Percentiles rank a stretch among this genome's conserved stretches.
These are phyloP conservation scores for Eupithecia inturbata DNA, from an alignment of 2,888 invertebrate genomes.

Conservation along the genomic window DNA sequence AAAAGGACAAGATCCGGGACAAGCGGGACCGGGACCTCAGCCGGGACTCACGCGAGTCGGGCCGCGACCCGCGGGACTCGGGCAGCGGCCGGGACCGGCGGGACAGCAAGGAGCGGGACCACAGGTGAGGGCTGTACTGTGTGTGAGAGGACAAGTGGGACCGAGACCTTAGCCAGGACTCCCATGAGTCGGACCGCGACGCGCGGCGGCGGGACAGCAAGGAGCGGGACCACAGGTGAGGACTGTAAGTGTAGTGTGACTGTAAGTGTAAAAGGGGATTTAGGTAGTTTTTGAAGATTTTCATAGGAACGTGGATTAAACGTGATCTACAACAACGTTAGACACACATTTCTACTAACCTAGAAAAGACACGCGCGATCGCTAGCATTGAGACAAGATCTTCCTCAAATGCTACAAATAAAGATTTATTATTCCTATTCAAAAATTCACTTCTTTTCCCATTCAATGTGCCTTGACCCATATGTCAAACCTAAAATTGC, in stretches of 20 bases:
- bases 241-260: no score
- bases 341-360: no score
- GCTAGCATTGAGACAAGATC: no score
- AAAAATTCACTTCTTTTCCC: background rate
- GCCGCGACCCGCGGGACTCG: slow-evolving; percentile 64
- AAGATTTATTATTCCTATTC: no score
- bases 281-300: background rate
- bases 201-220: slow-evolving; percentile 71
- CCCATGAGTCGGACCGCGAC: slow-evolving; percentile 71
- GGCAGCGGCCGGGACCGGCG: slow-evolving; percentile 77
- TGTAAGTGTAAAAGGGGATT: background rate
- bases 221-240: slow-evolving; percentile 57
- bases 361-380: no score
- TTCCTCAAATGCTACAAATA: no score
- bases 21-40: slow-evolving; percentile 71
- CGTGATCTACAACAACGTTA: no score
- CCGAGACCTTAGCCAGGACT: slow-evolving; percentile 69
- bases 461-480: background rate
- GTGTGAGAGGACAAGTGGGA: slow-evolving; percentile 74
- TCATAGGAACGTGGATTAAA: no score
- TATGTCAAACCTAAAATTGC: background rate
- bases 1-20: slow-evolving; percentile 74
- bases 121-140: slow-evolving; percentile 33
- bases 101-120: slow-evolving; percentile 71
- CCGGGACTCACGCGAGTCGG: slow-evolving; percentile 74